These are phyloP conservation scores for Oegoconia quadripuncta DNA, from an alignment of 2,888 invertebrate genomes.

Conservation along the genomic window DNA sequence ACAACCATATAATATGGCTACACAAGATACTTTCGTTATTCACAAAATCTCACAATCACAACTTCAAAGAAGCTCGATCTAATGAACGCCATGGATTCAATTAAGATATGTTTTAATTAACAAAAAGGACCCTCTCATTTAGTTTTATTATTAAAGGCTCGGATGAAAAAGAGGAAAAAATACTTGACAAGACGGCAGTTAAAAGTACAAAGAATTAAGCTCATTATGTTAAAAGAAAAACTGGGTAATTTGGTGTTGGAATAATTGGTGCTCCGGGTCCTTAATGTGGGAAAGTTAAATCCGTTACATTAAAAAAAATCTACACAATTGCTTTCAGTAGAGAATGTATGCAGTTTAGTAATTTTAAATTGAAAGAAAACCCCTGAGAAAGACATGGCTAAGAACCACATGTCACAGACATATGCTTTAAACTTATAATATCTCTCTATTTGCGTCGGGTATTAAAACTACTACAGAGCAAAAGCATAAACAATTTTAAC, in stretches of 20 bases:
- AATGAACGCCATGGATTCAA: conserved; percentile 32
- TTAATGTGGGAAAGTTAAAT: too few species aligned
- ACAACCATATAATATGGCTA: background rate
- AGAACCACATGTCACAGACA: too few species aligned
- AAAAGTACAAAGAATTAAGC: conserved; percentile 8
- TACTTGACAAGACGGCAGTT: conserved; percentile 8
- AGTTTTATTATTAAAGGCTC: conserved; percentile 25
- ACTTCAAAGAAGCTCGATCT: conserved; percentile 1
- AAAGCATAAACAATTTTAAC: too few species aligned
- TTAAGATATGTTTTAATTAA: conserved; percentile 43
- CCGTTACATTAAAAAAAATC: too few species aligned
- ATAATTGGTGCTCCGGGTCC: too few species aligned
- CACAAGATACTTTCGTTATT: background rate
- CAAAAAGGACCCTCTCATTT: conserved; percentile 28
- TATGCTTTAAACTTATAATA: too few species aligned
- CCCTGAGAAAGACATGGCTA: too few species aligned
- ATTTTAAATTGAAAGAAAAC: too few species aligned
- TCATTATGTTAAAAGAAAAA: conserved; percentile 8
- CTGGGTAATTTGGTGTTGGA: background rate
- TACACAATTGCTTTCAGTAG: too few species aligned
- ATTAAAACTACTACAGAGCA: too few species aligned
- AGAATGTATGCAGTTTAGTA: too few species aligned
- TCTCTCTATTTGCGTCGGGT: too few species aligned
- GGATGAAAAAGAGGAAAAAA: conserved; percentile 3
- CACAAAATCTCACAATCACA: background rate